These are phyloP conservation scores for Chloroclysta siterata DNA, from an alignment of 2,888 invertebrate species.

Conservation along the genomic window DNA sequence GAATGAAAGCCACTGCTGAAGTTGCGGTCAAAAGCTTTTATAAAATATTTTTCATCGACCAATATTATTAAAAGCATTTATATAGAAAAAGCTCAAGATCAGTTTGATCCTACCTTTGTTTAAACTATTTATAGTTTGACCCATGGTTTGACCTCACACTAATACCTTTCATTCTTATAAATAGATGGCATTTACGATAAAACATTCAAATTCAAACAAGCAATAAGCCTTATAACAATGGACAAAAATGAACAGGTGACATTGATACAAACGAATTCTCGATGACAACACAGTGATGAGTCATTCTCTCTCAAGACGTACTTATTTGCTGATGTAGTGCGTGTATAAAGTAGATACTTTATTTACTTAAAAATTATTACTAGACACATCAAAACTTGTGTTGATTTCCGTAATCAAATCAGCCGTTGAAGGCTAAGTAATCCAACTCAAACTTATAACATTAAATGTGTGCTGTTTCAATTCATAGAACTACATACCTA, in stretches of 20 bases:
- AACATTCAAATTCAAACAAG: conserved; percentile 24
- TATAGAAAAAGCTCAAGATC: too few relatives aligned
- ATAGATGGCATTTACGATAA: conserved; percentile 31
- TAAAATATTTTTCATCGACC: background rate
- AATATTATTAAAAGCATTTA: too few relatives aligned
- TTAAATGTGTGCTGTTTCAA: conserved; percentile 4
- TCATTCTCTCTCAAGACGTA: conserved; percentile 38
- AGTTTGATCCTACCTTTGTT: background rate
- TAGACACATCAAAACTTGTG: conserved; percentile 19
- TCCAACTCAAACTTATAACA: conserved; percentile 15
- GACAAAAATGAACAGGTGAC: conserved; percentile 55
- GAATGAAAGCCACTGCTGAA: background rate
- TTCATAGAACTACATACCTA: conserved; percentile 3
- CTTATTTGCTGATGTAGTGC: conserved; percentile 9
- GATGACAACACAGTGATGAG: conserved; percentile 50
- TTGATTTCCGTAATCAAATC: conserved; percentile 32
- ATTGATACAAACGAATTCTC: conserved; percentile 51
- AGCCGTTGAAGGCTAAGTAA: conserved; percentile 23
- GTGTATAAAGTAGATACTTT: conserved; percentile 17
- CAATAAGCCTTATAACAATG: conserved; percentile 43
- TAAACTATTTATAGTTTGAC: background rate
- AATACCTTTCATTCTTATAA: background rate
- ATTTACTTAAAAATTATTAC: conserved; percentile 18
- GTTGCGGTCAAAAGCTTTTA: background rate
- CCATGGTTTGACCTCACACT: background rate